phyloP scores from a whole-genome alignment of 2,888 invertebrate species.

The Lamellibrachia columna region DNA sequence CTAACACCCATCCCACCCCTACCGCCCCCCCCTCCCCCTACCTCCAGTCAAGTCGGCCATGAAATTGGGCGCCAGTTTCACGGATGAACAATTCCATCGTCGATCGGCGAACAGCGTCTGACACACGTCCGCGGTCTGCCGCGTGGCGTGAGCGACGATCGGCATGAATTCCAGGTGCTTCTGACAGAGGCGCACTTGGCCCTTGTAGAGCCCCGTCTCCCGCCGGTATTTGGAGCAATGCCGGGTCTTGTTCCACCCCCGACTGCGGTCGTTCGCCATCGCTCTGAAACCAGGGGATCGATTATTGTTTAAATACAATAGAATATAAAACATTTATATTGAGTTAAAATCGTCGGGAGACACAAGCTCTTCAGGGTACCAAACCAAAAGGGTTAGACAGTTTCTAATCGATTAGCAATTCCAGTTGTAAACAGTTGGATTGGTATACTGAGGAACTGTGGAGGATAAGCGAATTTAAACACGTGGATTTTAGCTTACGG shows the following conservation, averaged over 20 bases:
- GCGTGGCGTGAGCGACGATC: constrained; percentile 79
- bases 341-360: too few species aligned
- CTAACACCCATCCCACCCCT: neutral
- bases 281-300: neutral
- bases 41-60: constrained; percentile 82
- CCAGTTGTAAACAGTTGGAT: too few species aligned
- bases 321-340: too few species aligned
- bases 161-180: constrained; percentile 71
- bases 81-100: constrained; percentile 85
- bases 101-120: constrained; percentile 77
- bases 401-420: too few species aligned
- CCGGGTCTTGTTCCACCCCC: neutral
- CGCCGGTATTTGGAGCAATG: constrained; percentile 54
- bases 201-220: constrained; percentile 46
- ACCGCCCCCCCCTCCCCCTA: constrained; percentile 57
- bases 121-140: constrained; percentile 73
- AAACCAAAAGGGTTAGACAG: too few species aligned
- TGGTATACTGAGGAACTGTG: too few species aligned
- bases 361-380: too few species aligned
- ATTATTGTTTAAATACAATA: neutral
- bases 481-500: too few species aligned
- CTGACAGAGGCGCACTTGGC: constrained; percentile 53
- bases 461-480: too few species aligned
- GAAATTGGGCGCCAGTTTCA: constrained; percentile 76
- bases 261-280: neutral